These are phyloP conservation scores for Lottia gigantea DNA, from an alignment of 2,888 invertebrate species.

Conservation along the genomic window DNA sequence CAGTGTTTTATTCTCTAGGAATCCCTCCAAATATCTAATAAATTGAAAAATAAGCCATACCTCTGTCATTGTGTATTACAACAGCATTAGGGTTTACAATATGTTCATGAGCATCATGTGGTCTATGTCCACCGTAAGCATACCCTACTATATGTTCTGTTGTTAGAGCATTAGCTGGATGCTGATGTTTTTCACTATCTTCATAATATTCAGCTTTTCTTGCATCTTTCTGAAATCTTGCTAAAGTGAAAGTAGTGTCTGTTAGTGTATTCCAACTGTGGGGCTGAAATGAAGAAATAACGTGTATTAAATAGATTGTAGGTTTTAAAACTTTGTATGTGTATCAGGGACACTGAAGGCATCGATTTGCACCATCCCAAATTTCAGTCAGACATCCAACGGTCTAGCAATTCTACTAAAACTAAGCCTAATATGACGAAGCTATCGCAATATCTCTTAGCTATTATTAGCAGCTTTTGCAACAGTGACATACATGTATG, in stretches of 20 bases:
- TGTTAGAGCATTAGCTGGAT: constrained; percentile 28
- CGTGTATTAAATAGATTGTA: neutral
- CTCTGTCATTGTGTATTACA: constrained; percentile 44
- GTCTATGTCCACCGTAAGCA: constrained; percentile 60
- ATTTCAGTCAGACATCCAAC: too few relatives aligned
- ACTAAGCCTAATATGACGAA: too few relatives aligned
- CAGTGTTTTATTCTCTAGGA: too few relatives aligned
- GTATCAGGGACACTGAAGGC: neutral
- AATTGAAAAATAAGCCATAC: too few relatives aligned
- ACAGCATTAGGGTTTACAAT: constrained; percentile 56
- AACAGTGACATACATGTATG: too few relatives aligned
- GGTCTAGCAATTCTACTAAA: too few relatives aligned
- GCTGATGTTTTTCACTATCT: neutral
- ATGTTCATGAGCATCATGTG: constrained; percentile 59
- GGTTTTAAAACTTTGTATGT: neutral
- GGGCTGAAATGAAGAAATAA: constrained; percentile 44
- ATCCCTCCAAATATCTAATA: too few relatives aligned
- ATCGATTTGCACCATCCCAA: too few relatives aligned
- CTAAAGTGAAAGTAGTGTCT: constrained; percentile 58
- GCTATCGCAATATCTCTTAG: too few relatives aligned
- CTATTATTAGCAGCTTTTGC: too few relatives aligned
- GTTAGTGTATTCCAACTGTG: constrained; percentile 53
- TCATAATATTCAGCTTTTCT: constrained; percentile 22
- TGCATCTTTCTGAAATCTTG: constrained; percentile 47
- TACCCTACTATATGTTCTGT: constrained; percentile 49